Evolutionary conservation across 2,797 vertebrate genomes (phyloP).

Genomic region (Bufotes viridis): DNA sequence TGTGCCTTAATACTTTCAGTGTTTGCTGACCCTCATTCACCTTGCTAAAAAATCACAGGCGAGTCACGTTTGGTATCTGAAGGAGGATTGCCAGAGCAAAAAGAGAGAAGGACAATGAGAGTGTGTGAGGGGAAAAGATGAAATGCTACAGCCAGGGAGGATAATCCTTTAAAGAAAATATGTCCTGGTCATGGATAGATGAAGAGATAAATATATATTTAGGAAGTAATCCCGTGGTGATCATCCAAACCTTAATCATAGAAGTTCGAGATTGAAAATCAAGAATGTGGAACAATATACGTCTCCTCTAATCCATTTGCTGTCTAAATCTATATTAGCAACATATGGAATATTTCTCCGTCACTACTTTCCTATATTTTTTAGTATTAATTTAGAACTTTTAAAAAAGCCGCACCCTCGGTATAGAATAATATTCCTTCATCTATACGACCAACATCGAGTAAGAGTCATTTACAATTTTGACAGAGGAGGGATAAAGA

Average conservation of each 20-base stretch:
- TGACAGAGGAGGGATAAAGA: neutral
- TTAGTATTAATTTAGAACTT: neutral
- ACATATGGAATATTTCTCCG: slow-evolving; percentile 16
- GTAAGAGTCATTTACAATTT: neutral
- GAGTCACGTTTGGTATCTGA: slow-evolving; percentile 31
- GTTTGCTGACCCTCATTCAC: slow-evolving; percentile 29
- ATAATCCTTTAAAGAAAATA: slow-evolving; percentile 35
- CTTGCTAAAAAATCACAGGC: slow-evolving; percentile 19
- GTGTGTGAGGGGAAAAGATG: neutral
- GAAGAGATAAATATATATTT: slow-evolving; percentile 31
- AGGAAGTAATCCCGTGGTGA: slow-evolving; percentile 16
- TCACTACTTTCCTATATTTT: neutral
- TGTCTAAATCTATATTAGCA: slow-evolving; percentile 1
- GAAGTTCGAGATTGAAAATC: neutral
- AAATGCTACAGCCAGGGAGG: neutral
- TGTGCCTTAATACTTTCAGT: slow-evolving; percentile 25
- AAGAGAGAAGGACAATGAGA: neutral
- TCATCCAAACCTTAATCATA: neutral
- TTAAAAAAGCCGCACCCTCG: neutral
- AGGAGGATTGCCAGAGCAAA: slow-evolving; percentile 1
- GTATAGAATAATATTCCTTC: slow-evolving; percentile 18
- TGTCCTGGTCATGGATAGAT: slow-evolving; percentile 21
- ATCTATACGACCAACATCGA: neutral
- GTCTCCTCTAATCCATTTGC: slow-evolving; percentile 17
- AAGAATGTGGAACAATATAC: slow-evolving; percentile 4